Percentiles rank a stretch among this genome's conserved stretches.
Evolutionary conservation across 1,140 invertebrate species (phyloP).

Genomic region (Cryptotermes secundus): DNA sequence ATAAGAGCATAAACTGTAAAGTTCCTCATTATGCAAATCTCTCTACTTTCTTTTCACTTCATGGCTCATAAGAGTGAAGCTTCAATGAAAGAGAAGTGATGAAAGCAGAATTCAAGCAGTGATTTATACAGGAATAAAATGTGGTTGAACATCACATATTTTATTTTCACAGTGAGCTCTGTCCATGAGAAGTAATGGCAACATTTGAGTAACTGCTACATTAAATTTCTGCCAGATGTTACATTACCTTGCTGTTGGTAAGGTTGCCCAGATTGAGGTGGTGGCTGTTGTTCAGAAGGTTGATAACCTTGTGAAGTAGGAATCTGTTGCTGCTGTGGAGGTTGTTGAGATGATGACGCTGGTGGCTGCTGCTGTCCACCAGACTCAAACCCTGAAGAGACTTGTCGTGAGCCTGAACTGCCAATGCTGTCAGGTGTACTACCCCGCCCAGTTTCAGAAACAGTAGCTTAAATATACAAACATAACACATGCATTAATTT

Average conservation of each 20-base stretch:
- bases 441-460: conserved; percentile 7
- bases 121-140: no score
- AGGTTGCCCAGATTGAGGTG: background rate
- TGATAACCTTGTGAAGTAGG: background rate
- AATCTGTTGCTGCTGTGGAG: conserved; percentile 8
- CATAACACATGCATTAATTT: background rate
- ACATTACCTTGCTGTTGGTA: background rate
- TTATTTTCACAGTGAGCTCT: no score
- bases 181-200: no score
- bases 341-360: background rate
- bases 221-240: background rate
- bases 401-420: conserved; percentile 22
- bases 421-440: conserved; percentile 28
- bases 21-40: no score
- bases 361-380: background rate
- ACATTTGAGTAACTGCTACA: no score
- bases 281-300: conserved; percentile 11
- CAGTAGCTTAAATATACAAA: background rate
- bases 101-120: no score
- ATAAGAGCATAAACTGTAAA: no score
- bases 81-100: no score
- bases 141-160: no score
- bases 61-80: no score
- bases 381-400: conserved; percentile 22
- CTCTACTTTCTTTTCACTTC: no score